A percentile compares a stretch with the other conserved stretches of the same genome.
These are phyloP conservation scores for Drosophila ficusphila DNA, from an alignment of 1,140 invertebrate genomes.

Conservation along the genomic window DNA sequence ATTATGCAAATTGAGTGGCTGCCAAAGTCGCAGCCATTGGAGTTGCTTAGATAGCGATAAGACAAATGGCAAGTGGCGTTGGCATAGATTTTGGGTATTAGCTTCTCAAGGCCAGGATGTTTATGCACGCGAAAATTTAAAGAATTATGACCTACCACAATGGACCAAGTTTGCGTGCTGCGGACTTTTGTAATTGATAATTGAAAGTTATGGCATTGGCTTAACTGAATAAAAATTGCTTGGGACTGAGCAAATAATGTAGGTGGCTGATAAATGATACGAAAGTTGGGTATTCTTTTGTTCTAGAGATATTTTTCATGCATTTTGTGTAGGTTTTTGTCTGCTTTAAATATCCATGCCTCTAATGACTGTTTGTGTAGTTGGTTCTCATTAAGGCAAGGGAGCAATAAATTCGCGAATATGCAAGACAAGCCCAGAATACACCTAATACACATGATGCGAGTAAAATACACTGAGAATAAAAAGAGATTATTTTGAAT, in stretches of 20 bases:
- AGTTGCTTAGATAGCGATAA: conserved; percentile 53
- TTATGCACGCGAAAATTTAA: background rate
- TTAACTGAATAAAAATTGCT: background rate
- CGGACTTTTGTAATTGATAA: background rate
- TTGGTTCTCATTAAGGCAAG: conserved; percentile 34
- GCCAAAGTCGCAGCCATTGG: conserved; percentile 40
- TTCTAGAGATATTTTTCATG: no score
- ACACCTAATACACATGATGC: background rate
- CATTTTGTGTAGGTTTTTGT: no score
- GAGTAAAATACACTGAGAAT: background rate
- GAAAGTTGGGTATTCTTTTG: no score
- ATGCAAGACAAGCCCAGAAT: conserved; percentile 14
- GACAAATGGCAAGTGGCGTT: conserved; percentile 44
- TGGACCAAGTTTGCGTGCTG: background rate
- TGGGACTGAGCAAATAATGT: no score
- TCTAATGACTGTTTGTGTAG: conserved; percentile 3
- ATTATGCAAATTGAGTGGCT: conserved; percentile 75
- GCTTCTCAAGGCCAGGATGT: background rate
- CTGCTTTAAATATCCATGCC: background rate
- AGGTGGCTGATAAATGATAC: no score
- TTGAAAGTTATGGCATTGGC: background rate
- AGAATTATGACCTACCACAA: conserved; percentile 22
- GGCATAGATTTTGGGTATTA: conserved; percentile 35
- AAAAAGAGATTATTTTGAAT: background rate
- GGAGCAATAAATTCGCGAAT: conserved; percentile 48